These are phyloP conservation scores for Telmatherina bonti DNA, from an alignment of 2,797 vertebrate species.

Conservation along the genomic window DNA sequence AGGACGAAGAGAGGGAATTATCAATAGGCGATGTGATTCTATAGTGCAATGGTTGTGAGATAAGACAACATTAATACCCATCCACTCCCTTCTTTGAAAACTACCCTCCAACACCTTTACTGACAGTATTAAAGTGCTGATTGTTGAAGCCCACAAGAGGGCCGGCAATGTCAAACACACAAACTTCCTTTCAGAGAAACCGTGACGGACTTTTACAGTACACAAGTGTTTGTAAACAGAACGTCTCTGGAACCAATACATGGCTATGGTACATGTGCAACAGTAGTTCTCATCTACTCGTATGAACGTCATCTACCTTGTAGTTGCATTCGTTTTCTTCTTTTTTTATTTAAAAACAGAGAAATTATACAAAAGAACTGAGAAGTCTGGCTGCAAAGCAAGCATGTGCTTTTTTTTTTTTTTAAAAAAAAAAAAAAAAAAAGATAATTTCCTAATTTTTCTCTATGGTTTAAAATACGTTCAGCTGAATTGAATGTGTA, in stretches of 20 bases:
- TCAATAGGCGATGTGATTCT: constrained; percentile 55
- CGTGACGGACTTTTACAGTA: constrained; percentile 65
- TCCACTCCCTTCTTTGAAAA: constrained; percentile 50
- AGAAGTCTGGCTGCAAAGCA: constrained; percentile 82
- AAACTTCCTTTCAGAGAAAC: constrained; percentile 59
- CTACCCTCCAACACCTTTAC: constrained; percentile 46
- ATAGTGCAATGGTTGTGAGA: constrained; percentile 72
- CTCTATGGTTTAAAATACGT: constrained; percentile 72
- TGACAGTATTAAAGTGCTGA: constrained; percentile 84
- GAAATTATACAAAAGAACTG: constrained; percentile 32
- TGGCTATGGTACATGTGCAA: constrained; percentile 80
- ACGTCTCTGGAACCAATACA: constrained; percentile 67
- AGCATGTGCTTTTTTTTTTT: constrained; percentile 81
- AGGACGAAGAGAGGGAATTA: constrained; percentile 46
- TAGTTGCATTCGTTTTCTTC: constrained; percentile 75
- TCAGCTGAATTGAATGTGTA: constrained; percentile 79
- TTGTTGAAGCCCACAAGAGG: constrained; percentile 67
- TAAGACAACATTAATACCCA: constrained; percentile 50
- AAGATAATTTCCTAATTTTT: constrained; percentile 48
- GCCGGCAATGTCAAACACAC: constrained; percentile 69
- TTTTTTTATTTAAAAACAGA: constrained; percentile 41
- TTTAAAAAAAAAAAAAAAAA: constrained; percentile 9
- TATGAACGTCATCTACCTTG: constrained; percentile 71
- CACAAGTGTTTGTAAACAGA: constrained; percentile 71
- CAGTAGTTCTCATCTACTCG: constrained; percentile 61